Evolutionary conservation across 2,113 vertebrate genomes (phyloP).

Genomic region (Myiozetetes cayanensis): DNA sequence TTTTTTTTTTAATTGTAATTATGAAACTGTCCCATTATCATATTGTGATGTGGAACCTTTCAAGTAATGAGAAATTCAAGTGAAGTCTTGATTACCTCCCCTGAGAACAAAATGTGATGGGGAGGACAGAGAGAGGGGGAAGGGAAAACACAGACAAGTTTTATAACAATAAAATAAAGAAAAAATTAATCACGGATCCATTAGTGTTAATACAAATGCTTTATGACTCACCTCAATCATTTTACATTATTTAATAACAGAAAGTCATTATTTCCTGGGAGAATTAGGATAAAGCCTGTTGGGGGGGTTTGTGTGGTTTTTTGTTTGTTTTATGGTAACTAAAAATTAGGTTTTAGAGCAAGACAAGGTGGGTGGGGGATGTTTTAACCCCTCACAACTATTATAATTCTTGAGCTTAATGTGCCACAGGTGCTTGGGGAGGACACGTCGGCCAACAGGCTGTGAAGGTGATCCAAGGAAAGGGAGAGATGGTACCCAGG

Average conservation of each 20-base stretch:
- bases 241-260: slow-evolving; percentile 67
- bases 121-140: not conserved
- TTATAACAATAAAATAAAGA: slow-evolving; percentile 55
- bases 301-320: not conserved
- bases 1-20: slow-evolving; percentile 30
- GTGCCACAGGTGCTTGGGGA: not conserved
- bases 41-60: slow-evolving; percentile 59
- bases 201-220: slow-evolving; percentile 64
- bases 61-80: slow-evolving; percentile 63
- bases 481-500: not conserved
- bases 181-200: slow-evolving; percentile 61
- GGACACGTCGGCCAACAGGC: not conserved
- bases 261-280: slow-evolving; percentile 60
- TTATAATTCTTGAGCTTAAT: not conserved
- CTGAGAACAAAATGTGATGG: slow-evolving; percentile 48
- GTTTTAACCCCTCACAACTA: not conserved
- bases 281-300: not conserved
- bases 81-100: slow-evolving; percentile 65
- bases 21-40: slow-evolving; percentile 60
- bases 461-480: not conserved
- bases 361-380: not conserved
- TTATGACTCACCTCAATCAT: slow-evolving; percentile 63
- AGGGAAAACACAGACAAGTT: slow-evolving; percentile 1
- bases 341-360: not conserved
- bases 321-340: not conserved